phyloP scores from a whole-genome alignment of 2,113 vertebrate species.

The Caretta caretta region DNA sequence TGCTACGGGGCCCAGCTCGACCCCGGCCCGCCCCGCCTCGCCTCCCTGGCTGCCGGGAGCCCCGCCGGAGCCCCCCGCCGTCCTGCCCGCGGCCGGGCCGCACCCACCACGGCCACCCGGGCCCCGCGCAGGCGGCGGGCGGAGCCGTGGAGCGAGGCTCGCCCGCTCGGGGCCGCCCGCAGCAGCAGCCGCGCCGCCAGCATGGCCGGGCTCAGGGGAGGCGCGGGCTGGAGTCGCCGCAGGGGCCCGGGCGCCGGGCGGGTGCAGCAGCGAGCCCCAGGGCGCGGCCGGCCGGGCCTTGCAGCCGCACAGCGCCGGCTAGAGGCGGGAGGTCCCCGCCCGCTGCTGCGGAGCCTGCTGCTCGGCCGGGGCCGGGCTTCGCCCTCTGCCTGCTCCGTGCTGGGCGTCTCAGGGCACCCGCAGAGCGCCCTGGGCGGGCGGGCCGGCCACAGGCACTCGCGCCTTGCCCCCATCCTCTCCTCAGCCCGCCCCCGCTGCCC shows the following conservation, averaged over 20 bases:
- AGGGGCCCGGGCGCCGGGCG: too few relatives aligned
- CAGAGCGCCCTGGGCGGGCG: too few relatives aligned
- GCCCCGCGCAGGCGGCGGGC: constrained; percentile 24
- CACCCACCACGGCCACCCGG: constrained; percentile 80
- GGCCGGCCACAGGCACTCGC: too few relatives aligned
- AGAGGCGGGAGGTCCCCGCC: background rate
- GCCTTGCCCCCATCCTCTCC: too few relatives aligned
- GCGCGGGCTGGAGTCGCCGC: background rate
- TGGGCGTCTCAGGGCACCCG: too few relatives aligned
- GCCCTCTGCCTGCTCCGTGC: too few relatives aligned
- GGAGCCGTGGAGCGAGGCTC: constrained; percentile 66
- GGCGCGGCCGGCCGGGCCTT: too few relatives aligned
- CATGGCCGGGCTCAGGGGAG: background rate
- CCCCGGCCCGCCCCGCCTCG: background rate
- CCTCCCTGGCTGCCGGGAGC: background rate
- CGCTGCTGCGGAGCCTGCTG: background rate
- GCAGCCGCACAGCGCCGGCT: background rate
- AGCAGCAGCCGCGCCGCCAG: background rate
- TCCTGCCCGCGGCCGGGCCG: background rate
- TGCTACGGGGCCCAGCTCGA: too few relatives aligned
- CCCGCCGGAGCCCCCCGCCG: background rate
- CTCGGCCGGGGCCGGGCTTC: background rate
- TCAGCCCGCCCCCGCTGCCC: too few relatives aligned
- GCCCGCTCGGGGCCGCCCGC: background rate
- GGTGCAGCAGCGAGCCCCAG: too few relatives aligned